phyloP scores from a whole-genome alignment of 2,113 vertebrate species.

The Embiotoca jacksoni region DNA sequence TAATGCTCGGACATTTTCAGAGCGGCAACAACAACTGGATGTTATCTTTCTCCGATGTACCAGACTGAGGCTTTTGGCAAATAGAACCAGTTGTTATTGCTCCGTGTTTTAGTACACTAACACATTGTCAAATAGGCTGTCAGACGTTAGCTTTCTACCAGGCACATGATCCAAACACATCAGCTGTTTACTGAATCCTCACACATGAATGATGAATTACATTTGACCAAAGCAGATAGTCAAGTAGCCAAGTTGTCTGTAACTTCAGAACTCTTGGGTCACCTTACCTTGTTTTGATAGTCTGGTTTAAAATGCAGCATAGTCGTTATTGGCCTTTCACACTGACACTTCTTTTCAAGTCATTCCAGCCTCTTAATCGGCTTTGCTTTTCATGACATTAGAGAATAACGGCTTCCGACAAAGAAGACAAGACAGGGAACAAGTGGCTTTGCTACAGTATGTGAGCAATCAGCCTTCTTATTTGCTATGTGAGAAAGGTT shows the following conservation, averaged over 20 bases:
- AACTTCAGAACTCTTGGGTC: constrained; percentile 74
- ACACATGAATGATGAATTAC: constrained; percentile 70
- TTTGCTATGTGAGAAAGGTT: constrained; percentile 71
- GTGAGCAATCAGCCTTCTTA: constrained; percentile 58
- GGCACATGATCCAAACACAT: constrained; percentile 19
- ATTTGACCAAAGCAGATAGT: constrained; percentile 43
- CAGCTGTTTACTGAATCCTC: constrained; percentile 34
- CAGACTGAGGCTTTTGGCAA: background rate
- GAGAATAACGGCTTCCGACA: constrained; percentile 57
- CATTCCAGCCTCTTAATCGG: constrained; percentile 67
- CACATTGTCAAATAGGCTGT: background rate
- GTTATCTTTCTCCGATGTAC: background rate
- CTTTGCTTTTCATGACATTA: constrained; percentile 69
- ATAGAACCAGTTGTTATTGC: background rate
- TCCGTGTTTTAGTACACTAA: background rate
- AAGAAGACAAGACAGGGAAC: constrained; percentile 47
- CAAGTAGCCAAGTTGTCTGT: constrained; percentile 55
- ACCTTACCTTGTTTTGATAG: constrained; percentile 84
- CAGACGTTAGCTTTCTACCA: background rate
- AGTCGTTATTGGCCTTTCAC: constrained; percentile 45
- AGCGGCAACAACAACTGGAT: background rate
- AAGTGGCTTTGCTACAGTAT: constrained; percentile 47
- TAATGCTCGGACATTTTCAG: background rate
- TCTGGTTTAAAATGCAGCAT: constrained; percentile 83
- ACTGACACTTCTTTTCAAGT: constrained; percentile 64